phyloP scores from a whole-genome alignment of 2,888 invertebrate species.

The Lumbricus terrestris region DNA sequence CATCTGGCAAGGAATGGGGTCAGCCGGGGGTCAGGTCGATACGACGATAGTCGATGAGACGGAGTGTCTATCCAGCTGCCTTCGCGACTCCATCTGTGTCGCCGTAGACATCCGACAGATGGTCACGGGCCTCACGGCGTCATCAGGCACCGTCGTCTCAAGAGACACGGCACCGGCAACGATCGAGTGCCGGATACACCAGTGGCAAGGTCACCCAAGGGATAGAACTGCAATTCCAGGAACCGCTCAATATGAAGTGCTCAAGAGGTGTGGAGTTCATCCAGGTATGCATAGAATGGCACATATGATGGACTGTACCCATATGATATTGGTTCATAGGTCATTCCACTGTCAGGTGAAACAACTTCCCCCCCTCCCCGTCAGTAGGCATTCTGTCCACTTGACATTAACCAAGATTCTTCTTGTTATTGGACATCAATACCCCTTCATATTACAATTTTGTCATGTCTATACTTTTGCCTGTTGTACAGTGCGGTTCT shows the following conservation, averaged over 20 bases:
- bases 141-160: not conserved
- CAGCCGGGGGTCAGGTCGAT: conserved; percentile 3
- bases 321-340: no score
- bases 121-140: no score
- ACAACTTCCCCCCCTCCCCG: not conserved
- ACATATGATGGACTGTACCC: no score
- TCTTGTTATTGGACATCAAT: no score
- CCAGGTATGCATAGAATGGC: not conserved
- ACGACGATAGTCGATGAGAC: not conserved
- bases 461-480: no score
- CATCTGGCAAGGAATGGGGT: not conserved
- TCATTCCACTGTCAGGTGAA: not conserved
- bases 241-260: not conserved
- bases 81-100: not conserved
- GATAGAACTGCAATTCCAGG: not conserved
- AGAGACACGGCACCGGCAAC: not conserved
- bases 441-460: no score
- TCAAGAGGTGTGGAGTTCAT: not conserved
- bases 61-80: not conserved
- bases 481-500: no score
- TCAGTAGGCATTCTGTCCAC: no score
- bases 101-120: not conserved
- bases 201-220: not conserved
- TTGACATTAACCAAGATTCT: no score
- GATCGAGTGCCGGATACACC: not conserved